Evolutionary conservation across 2,888 invertebrate genomes (phyloP).

Genomic region (Cataglyphis rosenhaueri): DNA sequence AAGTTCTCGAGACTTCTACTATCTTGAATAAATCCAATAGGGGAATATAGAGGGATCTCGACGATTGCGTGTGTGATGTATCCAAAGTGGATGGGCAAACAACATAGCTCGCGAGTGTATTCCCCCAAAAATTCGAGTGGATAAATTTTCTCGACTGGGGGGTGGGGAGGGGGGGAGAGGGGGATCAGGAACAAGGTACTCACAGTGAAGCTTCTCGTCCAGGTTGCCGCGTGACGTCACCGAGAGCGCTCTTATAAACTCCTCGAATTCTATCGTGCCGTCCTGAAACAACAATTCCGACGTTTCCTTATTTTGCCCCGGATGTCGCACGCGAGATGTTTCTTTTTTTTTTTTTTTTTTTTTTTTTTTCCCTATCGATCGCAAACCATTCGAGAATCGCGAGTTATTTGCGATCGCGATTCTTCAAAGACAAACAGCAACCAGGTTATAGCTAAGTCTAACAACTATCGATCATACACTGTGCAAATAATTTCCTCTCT

Average conservation of each 20-base stretch:
- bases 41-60: not conserved
- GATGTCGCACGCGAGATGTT: slow-evolving; percentile 13
- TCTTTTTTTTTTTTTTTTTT: too few relatives aligned
- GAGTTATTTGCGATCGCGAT: slow-evolving; percentile 24
- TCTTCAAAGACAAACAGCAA: slow-evolving; percentile 18
- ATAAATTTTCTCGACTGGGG: slow-evolving; percentile 2
- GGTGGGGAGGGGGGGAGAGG: too few relatives aligned
- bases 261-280: slow-evolving; percentile 99
- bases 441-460: not conserved
- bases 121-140: slow-evolving; percentile 9
- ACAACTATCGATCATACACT: not conserved
- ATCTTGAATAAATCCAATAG: slow-evolving; percentile 4
- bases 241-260: slow-evolving; percentile 98
- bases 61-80: not conserved
- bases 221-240: slow-evolving; percentile 99
- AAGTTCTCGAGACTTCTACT: slow-evolving; percentile 3
- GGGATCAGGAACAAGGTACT: slow-evolving; percentile 86
- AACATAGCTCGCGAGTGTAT: not conserved
- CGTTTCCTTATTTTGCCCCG: slow-evolving; percentile 27
- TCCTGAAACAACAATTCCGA: slow-evolving; percentile 89
- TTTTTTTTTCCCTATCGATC: slow-evolving; percentile 4
- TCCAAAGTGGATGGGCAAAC: slow-evolving; percentile 5
- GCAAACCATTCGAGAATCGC: slow-evolving; percentile 19
- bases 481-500: slow-evolving; percentile 27
- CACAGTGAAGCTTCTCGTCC: slow-evolving; percentile 99